These are phyloP conservation scores for Cettia cetti DNA, from an alignment of 2,113 vertebrate genomes.

Conservation along the genomic window DNA sequence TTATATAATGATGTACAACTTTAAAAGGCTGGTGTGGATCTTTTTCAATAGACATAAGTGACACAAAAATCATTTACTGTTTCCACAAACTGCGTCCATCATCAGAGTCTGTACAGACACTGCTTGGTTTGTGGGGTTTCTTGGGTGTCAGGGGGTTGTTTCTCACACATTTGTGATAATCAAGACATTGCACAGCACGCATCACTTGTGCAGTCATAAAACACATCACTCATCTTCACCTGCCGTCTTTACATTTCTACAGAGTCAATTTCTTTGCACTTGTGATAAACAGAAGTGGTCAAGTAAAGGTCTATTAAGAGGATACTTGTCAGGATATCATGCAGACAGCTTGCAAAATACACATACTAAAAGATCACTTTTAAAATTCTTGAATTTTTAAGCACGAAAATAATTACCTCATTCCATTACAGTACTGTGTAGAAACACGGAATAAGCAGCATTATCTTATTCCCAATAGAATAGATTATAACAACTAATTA, in stretches of 20 bases:
- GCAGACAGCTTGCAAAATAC: conserved; percentile 69
- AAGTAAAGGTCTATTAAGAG: conserved; percentile 49
- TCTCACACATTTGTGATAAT: conserved; percentile 72
- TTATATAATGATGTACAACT: neutral
- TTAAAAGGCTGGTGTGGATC: conserved; percentile 16
- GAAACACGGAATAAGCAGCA: conserved; percentile 62
- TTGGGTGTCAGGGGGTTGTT: neutral
- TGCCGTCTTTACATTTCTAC: conserved; percentile 15
- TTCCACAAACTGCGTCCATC: conserved; percentile 57
- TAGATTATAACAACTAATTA: conserved; percentile 36
- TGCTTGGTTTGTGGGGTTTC: neutral
- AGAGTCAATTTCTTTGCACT: conserved; percentile 38
- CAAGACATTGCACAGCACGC: conserved; percentile 42
- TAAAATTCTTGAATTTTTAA: conserved; percentile 37
- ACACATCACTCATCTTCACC: conserved; percentile 45
- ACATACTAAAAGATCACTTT: conserved; percentile 33
- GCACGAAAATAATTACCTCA: conserved; percentile 59
- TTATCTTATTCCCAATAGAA: conserved; percentile 47
- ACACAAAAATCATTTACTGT: neutral
- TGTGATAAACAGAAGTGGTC: conserved; percentile 59
- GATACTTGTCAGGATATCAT: conserved; percentile 59
- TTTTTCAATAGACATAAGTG: neutral
- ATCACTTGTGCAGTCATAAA: conserved; percentile 49
- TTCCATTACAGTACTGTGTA: conserved; percentile 64
- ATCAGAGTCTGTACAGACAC: conserved; percentile 75